Evolutionary conservation across 2,113 vertebrate species (phyloP), one percentile per base, ranked within the genome.

Genomic region (Pollimyrus isidori): DNA sequence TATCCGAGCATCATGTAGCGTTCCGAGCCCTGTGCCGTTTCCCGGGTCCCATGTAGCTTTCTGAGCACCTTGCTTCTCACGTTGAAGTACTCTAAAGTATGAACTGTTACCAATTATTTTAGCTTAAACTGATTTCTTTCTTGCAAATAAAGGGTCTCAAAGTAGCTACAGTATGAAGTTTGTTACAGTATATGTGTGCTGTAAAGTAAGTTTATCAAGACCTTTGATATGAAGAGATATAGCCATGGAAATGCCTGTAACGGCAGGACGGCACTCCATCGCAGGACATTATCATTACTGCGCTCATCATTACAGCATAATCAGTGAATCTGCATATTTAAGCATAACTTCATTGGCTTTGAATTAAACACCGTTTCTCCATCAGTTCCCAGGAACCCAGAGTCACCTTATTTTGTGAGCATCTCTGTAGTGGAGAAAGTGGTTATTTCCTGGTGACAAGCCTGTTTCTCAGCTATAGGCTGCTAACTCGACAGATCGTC

Each of bases 251-350:
- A 45, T 42, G 76, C 76, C 39, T 42, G 76, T 82, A 39, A 82
- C 17, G 30, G 39, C 15, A 45, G 76, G 42, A 19, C 35, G 76
- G 30, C 42, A 17, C 76, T 82, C 76, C 76, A 82, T 82, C 42
- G 45, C 76, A 82, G 17, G 15, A 82, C 62, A 69, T 69, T 21
- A 82, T 82, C 4, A 80, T 82, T 82, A 82, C 76, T 19, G 35
- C 35, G 13, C 76, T 76, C 69, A 76, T 30, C 85, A 53, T 26
- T 86, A 17, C 30, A 49, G 48, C 50, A 52, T 86, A 83, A 30
- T 50, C n/a, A 53, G 48, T 21, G 30, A 53, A 87, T 53, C 50
- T 53, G 48, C 85, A 35, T 87, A 87, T 87, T 56, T 87, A 87
- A 39, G 50, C 23, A 7, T 35, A 87, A 35, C 85, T 87, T 87